Evolutionary conservation across 2,797 vertebrate species (phyloP), one percentile per base, ranked within the genome.

Genomic region (Sebastes melanostomus): DNA sequence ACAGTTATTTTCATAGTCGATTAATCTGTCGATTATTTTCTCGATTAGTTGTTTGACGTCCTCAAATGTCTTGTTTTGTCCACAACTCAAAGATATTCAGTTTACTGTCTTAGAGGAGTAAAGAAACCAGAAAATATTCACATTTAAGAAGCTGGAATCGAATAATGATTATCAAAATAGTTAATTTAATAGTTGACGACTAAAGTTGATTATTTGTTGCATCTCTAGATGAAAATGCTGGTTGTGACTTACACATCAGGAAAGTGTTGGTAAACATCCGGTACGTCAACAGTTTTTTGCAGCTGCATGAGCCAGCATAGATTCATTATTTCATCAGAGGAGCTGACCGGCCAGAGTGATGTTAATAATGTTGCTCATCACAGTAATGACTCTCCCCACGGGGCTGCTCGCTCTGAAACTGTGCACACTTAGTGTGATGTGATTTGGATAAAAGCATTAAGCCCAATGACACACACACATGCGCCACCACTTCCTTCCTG

Each of bases 401-500:
- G 36, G 46, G 72, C 38, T 3, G 4, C 50, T 58, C 8, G 3
- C 66, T 66, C 8, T 4, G 8, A 29, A 42, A 59, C 61, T 38
- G 50, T 65, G n/a, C 50, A 38, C 63, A 27, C 34, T 70, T 7
- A 6, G 70, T 3, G 38, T 66, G 66, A 72, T 20, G 66, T 68
- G 70, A 52, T 79, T 38, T 50, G 38, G 72, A 56, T 63, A 8
- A 72, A 79, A 62, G 52, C 71, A 32, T 71, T 3, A 25, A 75
- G 2, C 34, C 30, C 56, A 56, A 52, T 30, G 32, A 71, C 30
- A 76, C 50, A 60, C 69, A 61, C 24, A 34, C 54, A 72, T 3
- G 4, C 46, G 8, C 12, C 52, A 66, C 60, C 66, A 22, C 76
- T 70, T 76, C 80, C 82, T 86, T 65, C 24, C 13, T 87, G 60